These are phyloP conservation scores for Drosophila ustulata DNA, from an alignment of 2,888 invertebrate species.

Conservation along the genomic window DNA sequence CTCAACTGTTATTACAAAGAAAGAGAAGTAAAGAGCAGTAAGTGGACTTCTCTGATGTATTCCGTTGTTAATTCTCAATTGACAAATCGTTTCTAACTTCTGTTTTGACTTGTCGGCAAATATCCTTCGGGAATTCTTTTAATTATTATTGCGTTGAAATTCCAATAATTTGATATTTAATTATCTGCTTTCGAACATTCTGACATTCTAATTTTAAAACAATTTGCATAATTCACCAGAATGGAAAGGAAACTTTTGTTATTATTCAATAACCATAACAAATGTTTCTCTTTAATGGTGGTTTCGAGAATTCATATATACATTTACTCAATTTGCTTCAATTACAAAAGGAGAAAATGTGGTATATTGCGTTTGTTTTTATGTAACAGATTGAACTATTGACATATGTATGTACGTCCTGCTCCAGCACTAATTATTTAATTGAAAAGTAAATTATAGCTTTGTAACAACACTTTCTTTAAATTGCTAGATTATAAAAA, in stretches of 20 bases:
- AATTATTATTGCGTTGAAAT: constrained; percentile 58
- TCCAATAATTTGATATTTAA: constrained; percentile 26
- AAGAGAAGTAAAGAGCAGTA: background rate
- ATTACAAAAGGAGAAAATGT: no score
- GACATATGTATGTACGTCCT: no score
- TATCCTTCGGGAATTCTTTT: constrained; percentile 59
- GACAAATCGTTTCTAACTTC: constrained; percentile 71
- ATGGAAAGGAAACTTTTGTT: background rate
- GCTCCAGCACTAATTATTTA: no score
- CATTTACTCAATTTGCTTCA: no score
- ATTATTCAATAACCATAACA: background rate
- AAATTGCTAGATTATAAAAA: no score
- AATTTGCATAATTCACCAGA: constrained; percentile 51
- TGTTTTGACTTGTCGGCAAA: constrained; percentile 64
- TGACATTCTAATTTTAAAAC: constrained; percentile 36
- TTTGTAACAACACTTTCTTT: no score
- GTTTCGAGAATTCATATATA: background rate
- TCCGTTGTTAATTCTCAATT: constrained; percentile 54
- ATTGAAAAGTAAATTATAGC: no score
- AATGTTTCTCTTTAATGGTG: background rate
- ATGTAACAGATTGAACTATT: no score
- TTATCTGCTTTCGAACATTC: constrained; percentile 17
- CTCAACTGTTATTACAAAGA: constrained; percentile 43
- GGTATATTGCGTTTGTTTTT: no score
- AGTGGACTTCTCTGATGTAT: constrained; percentile 4